Evolutionary conservation across 2,888 invertebrate genomes (phyloP).

Genomic region (Lycaena phlaeas): DNA sequence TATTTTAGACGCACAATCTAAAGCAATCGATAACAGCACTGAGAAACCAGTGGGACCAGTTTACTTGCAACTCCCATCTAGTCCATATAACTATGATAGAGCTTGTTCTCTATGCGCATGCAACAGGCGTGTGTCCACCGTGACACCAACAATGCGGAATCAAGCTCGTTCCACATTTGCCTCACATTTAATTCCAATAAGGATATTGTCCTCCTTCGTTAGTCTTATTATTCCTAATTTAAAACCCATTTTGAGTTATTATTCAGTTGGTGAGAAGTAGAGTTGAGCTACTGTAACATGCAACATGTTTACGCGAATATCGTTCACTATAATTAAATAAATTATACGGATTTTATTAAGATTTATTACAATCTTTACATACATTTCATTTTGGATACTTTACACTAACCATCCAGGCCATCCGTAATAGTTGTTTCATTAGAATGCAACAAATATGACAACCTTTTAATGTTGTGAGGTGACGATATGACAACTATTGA

Average conservation of each 20-base stretch:
- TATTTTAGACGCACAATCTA: not conserved
- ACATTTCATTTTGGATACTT: no score
- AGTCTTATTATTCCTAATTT: not conserved
- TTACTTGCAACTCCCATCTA: slow-evolving; percentile 27
- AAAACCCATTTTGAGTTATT: not conserved
- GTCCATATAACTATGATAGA: slow-evolving; percentile 26
- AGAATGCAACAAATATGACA: no score
- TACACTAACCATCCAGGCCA: no score
- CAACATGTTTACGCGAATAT: no score
- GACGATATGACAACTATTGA: no score
- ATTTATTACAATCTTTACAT: no score
- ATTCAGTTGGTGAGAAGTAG: no score
- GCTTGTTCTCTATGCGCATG: slow-evolving; percentile 17
- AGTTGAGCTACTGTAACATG: no score
- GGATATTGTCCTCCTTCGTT: slow-evolving; percentile 2
- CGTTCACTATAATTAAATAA: no score
- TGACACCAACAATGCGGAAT: slow-evolving; percentile 40
- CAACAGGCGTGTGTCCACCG: not conserved
- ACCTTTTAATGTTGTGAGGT: no score
- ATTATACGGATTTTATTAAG: no score
- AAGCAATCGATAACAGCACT: slow-evolving; percentile 14
- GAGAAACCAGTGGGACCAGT: slow-evolving; percentile 33
- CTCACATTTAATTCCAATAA: slow-evolving; percentile 4
- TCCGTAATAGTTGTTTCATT: no score
- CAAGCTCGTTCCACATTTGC: slow-evolving; percentile 29